A percentile compares a stretch with the other conserved stretches of the same genome.
These are phyloP conservation scores for Drosophila seguyi DNA, from an alignment of 1,140 invertebrate genomes.

Conservation along the genomic window DNA sequence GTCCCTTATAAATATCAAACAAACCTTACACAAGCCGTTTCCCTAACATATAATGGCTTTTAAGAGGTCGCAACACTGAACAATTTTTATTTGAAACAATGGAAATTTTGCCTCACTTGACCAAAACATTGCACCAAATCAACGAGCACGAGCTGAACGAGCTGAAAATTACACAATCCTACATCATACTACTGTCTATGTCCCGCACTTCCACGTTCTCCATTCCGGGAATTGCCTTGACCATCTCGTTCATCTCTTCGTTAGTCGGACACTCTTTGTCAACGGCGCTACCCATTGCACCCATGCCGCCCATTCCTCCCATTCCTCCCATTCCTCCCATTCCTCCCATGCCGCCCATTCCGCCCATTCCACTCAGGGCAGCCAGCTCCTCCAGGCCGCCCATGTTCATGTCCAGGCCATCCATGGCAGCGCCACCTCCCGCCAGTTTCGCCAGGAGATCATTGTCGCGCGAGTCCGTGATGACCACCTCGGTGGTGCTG, in stretches of 20 bases:
- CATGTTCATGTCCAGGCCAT: constrained; percentile 50
- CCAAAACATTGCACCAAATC: neutral
- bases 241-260: constrained; percentile 60
- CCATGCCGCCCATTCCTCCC: constrained; percentile 17
- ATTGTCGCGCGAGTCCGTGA: constrained; percentile 97
- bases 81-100: constrained; percentile 6
- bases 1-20: too few species aligned
- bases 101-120: neutral
- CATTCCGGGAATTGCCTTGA: constrained; percentile 67
- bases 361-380: constrained; percentile 47
- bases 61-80: neutral
- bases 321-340: constrained; percentile 44
- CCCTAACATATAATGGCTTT: neutral
- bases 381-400: constrained; percentile 54
- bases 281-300: neutral
- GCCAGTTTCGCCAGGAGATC: constrained; percentile 86
- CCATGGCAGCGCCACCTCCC: constrained; percentile 73
- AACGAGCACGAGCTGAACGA: neutral
- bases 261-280: constrained; percentile 2
- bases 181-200: constrained; percentile 54
- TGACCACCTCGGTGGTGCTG: constrained; percentile 98
- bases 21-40: neutral
- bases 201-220: constrained; percentile 66
- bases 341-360: constrained; percentile 50
- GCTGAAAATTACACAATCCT: neutral